A percentile compares a stretch with the other conserved stretches of the same genome.
These are phyloP conservation scores for Oegoconia quadripuncta DNA, from an alignment of 2,888 invertebrate species.

Conservation along the genomic window DNA sequence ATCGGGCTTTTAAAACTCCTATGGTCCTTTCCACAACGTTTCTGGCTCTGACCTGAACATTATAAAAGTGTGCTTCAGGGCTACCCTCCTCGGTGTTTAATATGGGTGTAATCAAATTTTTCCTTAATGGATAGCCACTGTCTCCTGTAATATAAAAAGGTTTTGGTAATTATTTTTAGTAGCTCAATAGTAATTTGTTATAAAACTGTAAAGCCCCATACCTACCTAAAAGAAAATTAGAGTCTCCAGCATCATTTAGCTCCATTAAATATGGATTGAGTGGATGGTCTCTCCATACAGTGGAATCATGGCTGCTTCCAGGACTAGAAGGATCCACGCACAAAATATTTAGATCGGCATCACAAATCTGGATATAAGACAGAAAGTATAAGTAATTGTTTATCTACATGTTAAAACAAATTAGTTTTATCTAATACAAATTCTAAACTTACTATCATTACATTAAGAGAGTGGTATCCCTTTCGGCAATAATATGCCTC, in stretches of 20 bases:
- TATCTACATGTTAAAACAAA: too few species aligned
- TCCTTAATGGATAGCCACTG: constrained; percentile 5
- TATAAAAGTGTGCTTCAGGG: constrained; percentile 5
- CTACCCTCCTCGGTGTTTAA: constrained; percentile 1
- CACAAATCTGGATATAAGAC: too few species aligned
- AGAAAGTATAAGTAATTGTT: too few species aligned
- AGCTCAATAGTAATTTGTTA: not conserved
- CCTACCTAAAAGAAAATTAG: not conserved
- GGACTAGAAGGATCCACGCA: constrained; percentile 2
- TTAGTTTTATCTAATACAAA: too few species aligned
- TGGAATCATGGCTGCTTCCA: constrained; percentile 4
- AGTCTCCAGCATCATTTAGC: not conserved
- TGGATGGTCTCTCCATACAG: not conserved
- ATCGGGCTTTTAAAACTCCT: constrained; percentile 7
- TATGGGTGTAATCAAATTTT: constrained; percentile 5
- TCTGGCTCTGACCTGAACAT: constrained; percentile 1
- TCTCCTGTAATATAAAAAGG: constrained; percentile 1
- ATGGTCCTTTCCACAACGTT: constrained; percentile 6
- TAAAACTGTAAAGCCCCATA: not conserved
- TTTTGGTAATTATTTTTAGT: not conserved
- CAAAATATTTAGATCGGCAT: not conserved
- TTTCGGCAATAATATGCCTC: constrained; percentile 6
- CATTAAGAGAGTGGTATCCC: constrained; percentile 10
- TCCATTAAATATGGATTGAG: not conserved
- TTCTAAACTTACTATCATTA: constrained; percentile 5